These are phyloP conservation scores for Platygyra sinensis DNA, from an alignment of 64 coral and sea anemone genomes.

Conservation along the genomic window DNA sequence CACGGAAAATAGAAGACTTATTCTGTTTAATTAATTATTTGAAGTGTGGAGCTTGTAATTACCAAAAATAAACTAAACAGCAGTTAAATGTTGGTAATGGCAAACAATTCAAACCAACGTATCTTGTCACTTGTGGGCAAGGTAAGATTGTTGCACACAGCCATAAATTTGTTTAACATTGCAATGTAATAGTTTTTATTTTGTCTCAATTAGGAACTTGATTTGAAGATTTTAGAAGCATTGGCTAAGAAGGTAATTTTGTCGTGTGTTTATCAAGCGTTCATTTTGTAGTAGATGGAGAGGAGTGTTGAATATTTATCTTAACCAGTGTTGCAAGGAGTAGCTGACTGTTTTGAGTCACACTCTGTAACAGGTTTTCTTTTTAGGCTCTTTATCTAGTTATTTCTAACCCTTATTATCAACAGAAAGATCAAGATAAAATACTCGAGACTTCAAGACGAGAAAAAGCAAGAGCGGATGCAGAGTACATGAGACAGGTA, in stretches of 20 bases:
- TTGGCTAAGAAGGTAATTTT: slow-evolving; percentile 73
- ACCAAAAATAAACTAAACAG: too few relatives aligned
- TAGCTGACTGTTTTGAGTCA: too few relatives aligned
- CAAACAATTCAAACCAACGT: too few relatives aligned
- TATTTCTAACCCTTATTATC: not conserved
- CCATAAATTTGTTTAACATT: too few relatives aligned
- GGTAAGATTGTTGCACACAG: too few relatives aligned
- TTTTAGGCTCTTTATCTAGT: not conserved
- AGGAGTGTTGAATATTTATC: not conserved
- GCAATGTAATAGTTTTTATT: not conserved
- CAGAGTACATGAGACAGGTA: slow-evolving; percentile 97
- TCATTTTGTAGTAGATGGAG: not conserved
- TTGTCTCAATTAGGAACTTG: slow-evolving; percentile 68
- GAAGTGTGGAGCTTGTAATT: too few relatives aligned
- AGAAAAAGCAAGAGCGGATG: slow-evolving; percentile 96
- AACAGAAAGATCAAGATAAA: slow-evolving; percentile 88
- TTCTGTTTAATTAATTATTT: too few relatives aligned
- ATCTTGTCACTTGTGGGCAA: too few relatives aligned
- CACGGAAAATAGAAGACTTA: too few relatives aligned
- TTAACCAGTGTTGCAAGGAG: not conserved
- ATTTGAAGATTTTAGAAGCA: slow-evolving; percentile 85
- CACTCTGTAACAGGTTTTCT: too few relatives aligned
- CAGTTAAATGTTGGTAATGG: too few relatives aligned
- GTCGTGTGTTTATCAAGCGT: not conserved
- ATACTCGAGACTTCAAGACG: slow-evolving; percentile 81